A percentile compares a stretch with the other conserved stretches of the same genome.
Evolutionary conservation across 2,888 invertebrate genomes (phyloP).

Genomic region (Hirudinaria manillensis): DNA sequence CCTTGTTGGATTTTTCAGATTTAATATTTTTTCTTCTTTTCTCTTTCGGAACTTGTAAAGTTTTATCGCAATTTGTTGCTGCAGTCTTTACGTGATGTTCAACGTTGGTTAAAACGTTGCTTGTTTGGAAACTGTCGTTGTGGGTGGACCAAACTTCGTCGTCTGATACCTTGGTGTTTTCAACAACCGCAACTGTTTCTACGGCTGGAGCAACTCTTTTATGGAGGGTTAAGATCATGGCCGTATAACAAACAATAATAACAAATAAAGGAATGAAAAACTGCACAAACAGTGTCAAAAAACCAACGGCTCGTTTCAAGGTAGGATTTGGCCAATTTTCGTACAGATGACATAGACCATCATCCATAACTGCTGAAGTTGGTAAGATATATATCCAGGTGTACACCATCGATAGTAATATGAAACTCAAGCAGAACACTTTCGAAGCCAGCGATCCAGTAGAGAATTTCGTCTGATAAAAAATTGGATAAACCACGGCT

Average conservation of each 20-base stretch:
- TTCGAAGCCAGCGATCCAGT: neutral
- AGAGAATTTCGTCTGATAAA: conserved; percentile 5
- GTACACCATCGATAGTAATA: neutral
- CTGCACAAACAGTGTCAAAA: neutral
- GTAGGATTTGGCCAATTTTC: neutral
- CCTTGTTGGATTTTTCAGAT: neutral
- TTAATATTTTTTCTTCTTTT: neutral
- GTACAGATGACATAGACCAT: neutral
- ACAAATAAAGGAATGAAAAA: conserved; percentile 6
- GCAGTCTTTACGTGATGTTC: too few relatives aligned
- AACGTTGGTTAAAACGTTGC: neutral
- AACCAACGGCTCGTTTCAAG: neutral
- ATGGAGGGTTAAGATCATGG: neutral
- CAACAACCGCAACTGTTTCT: neutral
- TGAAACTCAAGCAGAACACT: neutral
- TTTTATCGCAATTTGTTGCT: too few relatives aligned
- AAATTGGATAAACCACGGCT: conserved; percentile 7
- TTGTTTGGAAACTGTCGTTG: neutral
- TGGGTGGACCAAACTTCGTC: neutral
- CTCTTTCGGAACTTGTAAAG: neutral
- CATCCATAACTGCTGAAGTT: neutral
- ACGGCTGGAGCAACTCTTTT: neutral
- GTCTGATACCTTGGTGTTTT: neutral
- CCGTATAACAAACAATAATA: neutral
- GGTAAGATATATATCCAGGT: neutral